A percentile compares a stretch with the other conserved stretches of the same genome.
Evolutionary conservation across 2,888 invertebrate species (phyloP).

Genomic region (Diarsia mendica): DNA sequence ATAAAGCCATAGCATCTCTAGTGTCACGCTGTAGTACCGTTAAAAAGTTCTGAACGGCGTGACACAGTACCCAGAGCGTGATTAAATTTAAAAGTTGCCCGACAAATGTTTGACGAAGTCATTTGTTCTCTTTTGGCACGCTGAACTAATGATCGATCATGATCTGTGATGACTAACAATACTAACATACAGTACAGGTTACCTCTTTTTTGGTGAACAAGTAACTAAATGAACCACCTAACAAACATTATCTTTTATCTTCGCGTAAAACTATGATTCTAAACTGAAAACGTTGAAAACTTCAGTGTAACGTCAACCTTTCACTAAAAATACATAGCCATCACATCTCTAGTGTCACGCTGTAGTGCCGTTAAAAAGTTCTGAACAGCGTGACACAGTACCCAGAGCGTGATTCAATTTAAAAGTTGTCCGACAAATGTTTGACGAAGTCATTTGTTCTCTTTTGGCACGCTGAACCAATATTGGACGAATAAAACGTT

Average conservation of each 20-base stretch:
- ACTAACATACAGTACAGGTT: too few species aligned
- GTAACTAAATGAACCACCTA: too few species aligned
- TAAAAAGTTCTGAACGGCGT: conserved; percentile 38
- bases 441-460: conserved; percentile 40
- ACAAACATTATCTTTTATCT: too few species aligned
- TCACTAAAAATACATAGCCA: conserved; percentile 35
- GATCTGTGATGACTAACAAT: too few species aligned
- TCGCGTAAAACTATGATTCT: too few species aligned
- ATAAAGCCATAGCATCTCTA: neutral
- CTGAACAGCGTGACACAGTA: conserved; percentile 38
- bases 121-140: conserved; percentile 41
- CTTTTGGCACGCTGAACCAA: conserved; percentile 31
- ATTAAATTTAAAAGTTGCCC: conserved; percentile 56
- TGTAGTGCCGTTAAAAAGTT: conserved; percentile 34
- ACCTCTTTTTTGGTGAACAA: too few species aligned
- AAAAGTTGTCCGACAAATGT: conserved; percentile 46
- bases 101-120: conserved; percentile 37
- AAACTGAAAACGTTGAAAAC: neutral
- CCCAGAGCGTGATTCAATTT: conserved; percentile 58
- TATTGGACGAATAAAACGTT: conserved; percentile 31
- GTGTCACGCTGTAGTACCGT: conserved; percentile 19
- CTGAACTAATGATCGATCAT: too few species aligned
- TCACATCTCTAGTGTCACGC: conserved; percentile 14
- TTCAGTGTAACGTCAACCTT: conserved; percentile 22
- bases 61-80: conserved; percentile 51